Evolutionary conservation across 1,140 invertebrate species (phyloP), one percentile per base, ranked within the genome.

Genomic region (Heliothis virescens): DNA sequence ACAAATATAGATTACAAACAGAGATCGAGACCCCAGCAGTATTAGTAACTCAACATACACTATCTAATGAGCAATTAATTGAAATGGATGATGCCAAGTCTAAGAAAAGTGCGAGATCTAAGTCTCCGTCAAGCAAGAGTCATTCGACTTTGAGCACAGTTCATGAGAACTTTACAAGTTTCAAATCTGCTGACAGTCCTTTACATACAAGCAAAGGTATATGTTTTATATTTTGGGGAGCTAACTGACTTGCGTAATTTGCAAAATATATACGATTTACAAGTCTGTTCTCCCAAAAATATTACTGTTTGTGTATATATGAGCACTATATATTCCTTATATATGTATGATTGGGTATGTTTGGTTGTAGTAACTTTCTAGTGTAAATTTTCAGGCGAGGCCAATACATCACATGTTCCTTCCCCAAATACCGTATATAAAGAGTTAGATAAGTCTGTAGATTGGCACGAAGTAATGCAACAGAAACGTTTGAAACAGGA

Each of bases 391-490:
- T 94, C 93, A 94, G 93, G 91, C 86, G 88, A 91, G 67, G 75
- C 73, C 88, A 90, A 86, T 75, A 73, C 86, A 60, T 81, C 91
- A 81, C 82, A 90, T 83, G 85, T 89, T 63, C 88, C 89, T 75
- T 94, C 91, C 81, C 92, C 91, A 82, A 93, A 91, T 83, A 79
- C 89, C 78, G 84, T 87, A 73, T 94, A 94, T 87, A 94, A 83
- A 90, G 93, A 94, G 79, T 94, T 94, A 94, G 93, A 94, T 93
- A 91, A 90, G 79, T 94, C 93, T 63, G 91, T 94, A 92, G 91
- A 93, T 92, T 94, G 93, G 93, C 88, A 86, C 71, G 91, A 94
- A 59, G 86, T 94, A 53, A 86, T 94, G 81, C 87, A 87, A 77
- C 87, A 89, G 80, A 92, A 91, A 86, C 81, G 65, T 81, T 83